Evolutionary conservation across 92 coral and sea anemone species (phyloP), one percentile per base, ranked within the genome.

Genomic region (Epizoanthus ramosus): DNA sequence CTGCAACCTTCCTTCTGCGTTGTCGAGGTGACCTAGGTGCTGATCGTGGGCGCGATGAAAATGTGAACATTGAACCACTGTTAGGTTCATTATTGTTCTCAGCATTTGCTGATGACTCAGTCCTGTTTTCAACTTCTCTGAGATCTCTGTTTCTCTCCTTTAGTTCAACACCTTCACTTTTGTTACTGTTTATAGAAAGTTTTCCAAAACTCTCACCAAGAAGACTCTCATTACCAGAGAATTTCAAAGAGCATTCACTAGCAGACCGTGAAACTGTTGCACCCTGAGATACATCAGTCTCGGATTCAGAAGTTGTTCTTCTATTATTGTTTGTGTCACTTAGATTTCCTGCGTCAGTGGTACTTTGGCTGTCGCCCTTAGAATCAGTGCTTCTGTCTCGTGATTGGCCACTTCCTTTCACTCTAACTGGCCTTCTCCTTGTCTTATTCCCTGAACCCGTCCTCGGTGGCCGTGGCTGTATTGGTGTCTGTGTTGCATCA

Each of bases 381-480:
- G 84, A 73, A 52, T 87, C 79, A 35, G 79, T 77, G 70, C 54
- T 88, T 5, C 80, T 54, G 16, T 61, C 75, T 52, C 68, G 88
- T 14, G 68, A 60, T 13, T 85, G 84, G 73, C 91, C 83, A 15
- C 86, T 87, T 14, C 83, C 87, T 54, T 92, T 87, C 31, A 94
- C 89, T 71, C 93, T 80, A 28, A 96, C 89, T 13, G 99, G 99
- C 50, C 97, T 83, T 17, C 97, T 89, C 7, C 93, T 72, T 24
- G 91, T 63, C 56, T 94, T 96, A 33, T 87, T 93, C 8, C 98
- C 98, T 12, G 99, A 96, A 56, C 99, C 97, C 31, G 96, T 96
- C 53, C 96, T 84, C 8, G 99, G 99, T 7, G 99, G 99, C 25
- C 99, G 73, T 1, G 99, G 99, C 64, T 96, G 98, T 58, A 96